Base-by-base conservation (phyloP, 2,113 vertebrate genomes). In the Austrofundulus limnaeus region DNA sequence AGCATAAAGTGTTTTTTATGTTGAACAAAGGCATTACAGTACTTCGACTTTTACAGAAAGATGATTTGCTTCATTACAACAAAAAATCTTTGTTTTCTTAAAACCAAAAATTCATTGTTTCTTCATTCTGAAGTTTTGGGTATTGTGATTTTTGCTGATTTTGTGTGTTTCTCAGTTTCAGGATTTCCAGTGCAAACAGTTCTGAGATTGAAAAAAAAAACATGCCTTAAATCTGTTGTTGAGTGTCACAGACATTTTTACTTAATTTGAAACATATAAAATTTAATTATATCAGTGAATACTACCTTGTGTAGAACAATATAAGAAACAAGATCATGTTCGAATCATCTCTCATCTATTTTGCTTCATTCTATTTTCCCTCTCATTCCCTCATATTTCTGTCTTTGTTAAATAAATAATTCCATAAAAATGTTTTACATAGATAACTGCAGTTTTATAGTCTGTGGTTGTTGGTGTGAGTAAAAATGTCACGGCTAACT, bases 291-390 rank as follows among this genome's bases (percentile, higher is more conserved):
- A 16, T 42, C 5, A 9, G 17, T 46, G n/a, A 46, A 20, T 11
- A 3, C 2, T 4, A n/a, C n/a, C 16, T 46, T 41, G 17, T 20
- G n/a, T 20, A 14, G 10, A n/a, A 20, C 43, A 20, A 46, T 11
- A 3, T 11, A 19, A 20, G 2, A 41, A 41, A 41, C 39, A 41
- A 41, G 12, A 14, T 41, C 15, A 15, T 41, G 39, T 52, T 10
- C 10, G 31, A 34, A 34, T 34, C 20, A 11, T 52, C 24, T 52
- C 1, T 2, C 17, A 21, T 38, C n/a, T n/a, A 1, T 13, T 14
- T 55, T 8, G n/a, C 15, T 20, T 19, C 5, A 23, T 64, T 46
- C 59, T 31, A 64, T 43, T 64, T 37, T 16, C 53, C 47, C n/a
- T n/a, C n/a, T n/a, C n/a, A n/a, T 56, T 49, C 49, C 31, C 31